Percentiles rank a stretch among this genome's conserved stretches.
phyloP scores from a whole-genome alignment of 2,888 invertebrate species.

The Epinotia nisella region DNA sequence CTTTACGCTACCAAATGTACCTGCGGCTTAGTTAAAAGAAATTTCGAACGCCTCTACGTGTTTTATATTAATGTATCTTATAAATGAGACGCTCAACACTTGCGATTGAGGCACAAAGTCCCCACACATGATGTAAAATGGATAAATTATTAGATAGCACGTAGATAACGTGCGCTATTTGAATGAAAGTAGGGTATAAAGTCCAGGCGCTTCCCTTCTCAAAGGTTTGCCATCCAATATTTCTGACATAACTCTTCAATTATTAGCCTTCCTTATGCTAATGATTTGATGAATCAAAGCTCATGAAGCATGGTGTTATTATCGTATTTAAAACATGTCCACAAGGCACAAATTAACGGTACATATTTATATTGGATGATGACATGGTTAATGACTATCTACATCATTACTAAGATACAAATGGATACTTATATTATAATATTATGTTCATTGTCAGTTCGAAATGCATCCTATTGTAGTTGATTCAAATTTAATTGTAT shows the following conservation, averaged over 20 bases:
- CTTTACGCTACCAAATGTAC: not conserved
- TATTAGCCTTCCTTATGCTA: no score
- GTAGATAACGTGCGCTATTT: constrained; percentile 38
- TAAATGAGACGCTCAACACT: constrained; percentile 52
- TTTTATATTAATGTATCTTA: constrained; percentile 63
- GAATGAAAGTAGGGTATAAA: constrained; percentile 22
- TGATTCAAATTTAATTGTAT: no score
- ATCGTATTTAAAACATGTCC: no score
- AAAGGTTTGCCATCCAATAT: not conserved
- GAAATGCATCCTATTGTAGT: no score
- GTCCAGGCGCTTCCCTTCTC: constrained; percentile 10
- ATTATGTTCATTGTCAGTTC: no score
- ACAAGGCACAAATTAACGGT: no score
- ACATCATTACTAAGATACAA: no score
- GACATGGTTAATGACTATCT: no score
- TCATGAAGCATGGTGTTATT: no score
- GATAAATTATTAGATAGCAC: constrained; percentile 58
- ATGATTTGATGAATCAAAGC: no score
- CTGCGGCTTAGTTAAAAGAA: constrained; percentile 35
- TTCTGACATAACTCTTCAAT: not conserved
- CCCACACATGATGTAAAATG: constrained; percentile 54
- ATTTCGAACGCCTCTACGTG: constrained; percentile 52
- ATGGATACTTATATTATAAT: no score
- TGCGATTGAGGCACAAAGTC: constrained; percentile 44
- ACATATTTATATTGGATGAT: no score